These are phyloP conservation scores for Slavum lentiscoides DNA, from an alignment of 2,888 invertebrate genomes.

Conservation along the genomic window DNA sequence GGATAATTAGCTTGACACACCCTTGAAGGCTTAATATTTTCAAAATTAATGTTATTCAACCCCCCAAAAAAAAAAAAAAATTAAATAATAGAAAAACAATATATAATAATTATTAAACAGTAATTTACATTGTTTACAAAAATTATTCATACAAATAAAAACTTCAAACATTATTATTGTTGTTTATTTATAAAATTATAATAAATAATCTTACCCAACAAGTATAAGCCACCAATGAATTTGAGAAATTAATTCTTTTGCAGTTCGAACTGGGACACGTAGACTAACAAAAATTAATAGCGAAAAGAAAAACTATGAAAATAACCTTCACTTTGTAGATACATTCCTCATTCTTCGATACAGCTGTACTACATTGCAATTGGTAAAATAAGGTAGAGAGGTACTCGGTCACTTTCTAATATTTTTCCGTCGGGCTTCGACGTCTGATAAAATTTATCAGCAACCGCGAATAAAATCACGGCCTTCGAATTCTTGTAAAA, in stretches of 20 bases:
- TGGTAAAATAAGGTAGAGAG: conserved; percentile 5
- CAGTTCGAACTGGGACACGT: background rate
- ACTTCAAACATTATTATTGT: background rate
- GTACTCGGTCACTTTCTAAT: conserved; percentile 25
- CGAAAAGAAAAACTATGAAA: conserved; percentile 26
- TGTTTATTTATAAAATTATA: background rate
- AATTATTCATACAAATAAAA: background rate
- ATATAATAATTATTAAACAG: background rate
- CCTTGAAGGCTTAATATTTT: background rate
- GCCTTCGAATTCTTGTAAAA: no score
- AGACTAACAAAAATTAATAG: conserved; percentile 19
- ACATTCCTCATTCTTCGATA: conserved; percentile 30
- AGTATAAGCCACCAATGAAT: background rate
- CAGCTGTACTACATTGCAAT: conserved; percentile 4
- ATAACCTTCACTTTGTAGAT: conserved; percentile 45
- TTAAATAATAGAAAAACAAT: background rate
- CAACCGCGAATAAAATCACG: background rate
- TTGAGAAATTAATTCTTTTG: background rate
- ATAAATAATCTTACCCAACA: conserved; percentile 18
- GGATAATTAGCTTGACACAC: background rate
- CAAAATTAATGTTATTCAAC: background rate
- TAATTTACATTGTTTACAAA: background rate
- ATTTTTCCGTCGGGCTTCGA: background rate
- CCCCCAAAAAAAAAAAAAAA: no score
- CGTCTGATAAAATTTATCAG: conserved; percentile 13